Base-by-base conservation (phyloP, 2,113 vertebrate genomes). In the Lates calcarifer region DNA sequence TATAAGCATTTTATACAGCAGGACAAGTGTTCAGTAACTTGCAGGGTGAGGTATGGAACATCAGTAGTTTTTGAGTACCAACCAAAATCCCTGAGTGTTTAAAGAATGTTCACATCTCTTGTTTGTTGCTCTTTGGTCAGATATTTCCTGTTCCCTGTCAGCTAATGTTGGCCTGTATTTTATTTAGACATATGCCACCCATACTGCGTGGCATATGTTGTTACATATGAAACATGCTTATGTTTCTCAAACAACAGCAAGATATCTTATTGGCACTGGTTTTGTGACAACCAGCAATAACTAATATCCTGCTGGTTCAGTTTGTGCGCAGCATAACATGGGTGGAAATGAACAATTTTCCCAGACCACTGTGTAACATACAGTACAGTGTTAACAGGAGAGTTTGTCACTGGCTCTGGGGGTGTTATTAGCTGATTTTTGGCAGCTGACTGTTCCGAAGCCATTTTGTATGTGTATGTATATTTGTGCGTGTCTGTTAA, bases 401-500 rank as follows among this genome's bases (percentile, higher is more conserved):
- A 53, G n/a, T 72, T 37, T 37, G 28, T 56, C 74, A 29, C 43
- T 68, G 33, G 9, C 14, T 9, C 35, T 24, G n/a, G 55, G 55
- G 35, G 12, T 28, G 45, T 81, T 28, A 62, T 26, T 11, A 26
- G 62, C 15, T n/a, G 22, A 26, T 43, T 78, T 78, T 39, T 76
- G 35, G 17, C 75, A 60, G 22, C 6, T n/a, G 33, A 45, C 22
- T 14, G 3, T 4, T 31, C 49, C 69, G 47, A 15, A 66, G 33
- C 74, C 39, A 1, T 5, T 45, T 35, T 64, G 24, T 41, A 6
- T 64, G 5, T 70, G 26, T 41, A 24, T 56, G 53, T 53, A 6
- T 58, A 49, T 65, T 24, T 35, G 31, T 77, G 33, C 51, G 74
- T 33, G 28, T 71, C 2, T 29, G 0, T 61, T 72, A 24, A 29